phyloP scores from a whole-genome alignment of 2,797 vertebrate genomes.

The Hirundo rustica region DNA sequence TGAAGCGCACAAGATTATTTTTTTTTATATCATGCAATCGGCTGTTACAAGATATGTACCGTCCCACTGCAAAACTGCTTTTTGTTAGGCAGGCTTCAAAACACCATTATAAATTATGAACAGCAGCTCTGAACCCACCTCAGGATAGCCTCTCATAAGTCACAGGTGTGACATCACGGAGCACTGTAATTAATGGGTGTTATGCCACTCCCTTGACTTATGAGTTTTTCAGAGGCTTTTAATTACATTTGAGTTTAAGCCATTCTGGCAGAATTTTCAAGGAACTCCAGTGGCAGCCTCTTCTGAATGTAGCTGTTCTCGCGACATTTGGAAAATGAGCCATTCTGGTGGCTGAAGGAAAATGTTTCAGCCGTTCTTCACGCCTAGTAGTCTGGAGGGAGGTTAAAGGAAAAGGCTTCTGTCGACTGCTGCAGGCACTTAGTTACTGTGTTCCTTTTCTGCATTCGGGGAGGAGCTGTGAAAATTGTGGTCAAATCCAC shows the following conservation, averaged over 20 bases:
- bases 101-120: neutral
- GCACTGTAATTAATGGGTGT: slow-evolving; percentile 35
- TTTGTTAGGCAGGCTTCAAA: slow-evolving; percentile 8
- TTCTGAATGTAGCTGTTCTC: slow-evolving; percentile 5
- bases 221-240: slow-evolving; percentile 28
- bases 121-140: slow-evolving; percentile 13
- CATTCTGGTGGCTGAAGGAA: neutral
- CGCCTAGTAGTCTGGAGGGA: slow-evolving; percentile 34
- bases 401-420: slow-evolving; percentile 30
- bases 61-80: neutral
- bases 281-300: neutral
- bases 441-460: neutral
- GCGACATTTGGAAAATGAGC: neutral
- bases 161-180: slow-evolving; percentile 36
- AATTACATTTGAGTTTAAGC: slow-evolving; percentile 49
- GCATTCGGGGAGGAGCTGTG: slow-evolving; percentile 13
- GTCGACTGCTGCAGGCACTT: slow-evolving; percentile 8
- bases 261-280: slow-evolving; percentile 56
- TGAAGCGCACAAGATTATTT: neutral
- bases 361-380: slow-evolving; percentile 2
- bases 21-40: neutral
- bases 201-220: slow-evolving; percentile 29
- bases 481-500: slow-evolving; percentile 30
- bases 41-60: neutral
- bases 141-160: neutral